Evolutionary conservation across 2,113 vertebrate genomes (phyloP).

Genomic region (Daubentonia madagascariensis): DNA sequence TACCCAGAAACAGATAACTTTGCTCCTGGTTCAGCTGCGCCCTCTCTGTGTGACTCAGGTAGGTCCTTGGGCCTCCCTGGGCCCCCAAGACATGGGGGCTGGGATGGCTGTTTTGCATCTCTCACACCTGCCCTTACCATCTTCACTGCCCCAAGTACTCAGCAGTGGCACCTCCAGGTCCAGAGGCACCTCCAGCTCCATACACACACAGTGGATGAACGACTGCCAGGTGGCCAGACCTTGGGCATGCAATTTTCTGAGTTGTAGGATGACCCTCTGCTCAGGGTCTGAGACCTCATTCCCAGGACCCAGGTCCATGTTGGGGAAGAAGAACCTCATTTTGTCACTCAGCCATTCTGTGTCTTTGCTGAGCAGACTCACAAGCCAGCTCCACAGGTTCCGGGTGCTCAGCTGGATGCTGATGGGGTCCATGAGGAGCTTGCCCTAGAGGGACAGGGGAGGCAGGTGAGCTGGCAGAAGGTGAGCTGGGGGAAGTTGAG

Average conservation of each 20-base stretch:
- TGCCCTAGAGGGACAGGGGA: background rate
- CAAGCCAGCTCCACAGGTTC: conserved; percentile 76
- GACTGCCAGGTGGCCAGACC: conserved; percentile 72
- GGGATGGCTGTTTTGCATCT: fast-evolving
- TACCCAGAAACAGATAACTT: background rate
- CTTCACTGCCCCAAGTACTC: conserved; percentile 80
- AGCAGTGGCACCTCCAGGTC: conserved; percentile 85
- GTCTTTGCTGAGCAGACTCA: conserved; percentile 76
- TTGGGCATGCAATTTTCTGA: conserved; percentile 77
- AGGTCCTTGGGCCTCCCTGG: background rate
- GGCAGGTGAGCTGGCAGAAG: background rate
- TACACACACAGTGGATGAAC: conserved; percentile 85
- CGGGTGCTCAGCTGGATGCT: conserved; percentile 53
- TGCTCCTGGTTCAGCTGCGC: background rate
- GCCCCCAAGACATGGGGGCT: too few relatives aligned
- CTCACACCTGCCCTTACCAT: background rate
- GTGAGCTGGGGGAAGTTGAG: background rate
- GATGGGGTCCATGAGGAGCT: background rate
- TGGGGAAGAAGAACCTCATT: conserved; percentile 71
- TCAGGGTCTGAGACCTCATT: fast-evolving
- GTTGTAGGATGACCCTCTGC: conserved; percentile 56
- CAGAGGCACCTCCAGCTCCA: conserved; percentile 86
- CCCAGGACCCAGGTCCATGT: background rate
- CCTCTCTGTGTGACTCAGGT: background rate
- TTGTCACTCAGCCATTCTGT: conserved; percentile 48